These are phyloP conservation scores for Sphenodon punctatus DNA, from an alignment of 2,797 vertebrate genomes.

Conservation along the genomic window DNA sequence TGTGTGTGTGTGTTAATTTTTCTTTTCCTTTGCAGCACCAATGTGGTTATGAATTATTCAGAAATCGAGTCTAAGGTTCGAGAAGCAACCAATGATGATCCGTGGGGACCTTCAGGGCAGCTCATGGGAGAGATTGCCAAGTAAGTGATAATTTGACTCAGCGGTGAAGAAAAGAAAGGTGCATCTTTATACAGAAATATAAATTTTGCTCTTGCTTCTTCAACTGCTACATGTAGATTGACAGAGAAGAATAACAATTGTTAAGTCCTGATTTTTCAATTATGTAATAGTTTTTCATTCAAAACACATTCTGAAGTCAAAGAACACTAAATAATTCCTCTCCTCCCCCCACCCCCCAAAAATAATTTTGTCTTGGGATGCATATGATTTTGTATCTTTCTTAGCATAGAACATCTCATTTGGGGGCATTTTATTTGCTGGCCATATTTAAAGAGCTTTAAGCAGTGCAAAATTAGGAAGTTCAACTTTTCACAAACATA, in stretches of 20 bases:
- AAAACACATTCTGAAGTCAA: no score
- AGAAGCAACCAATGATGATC: slow-evolving; percentile 98
- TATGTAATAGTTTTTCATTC: no score
- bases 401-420: neutral
- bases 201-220: slow-evolving; percentile 58
- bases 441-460: neutral
- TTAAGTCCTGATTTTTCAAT: neutral
- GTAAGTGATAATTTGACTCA: slow-evolving; percentile 87
- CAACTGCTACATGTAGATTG: slow-evolving; percentile 15
- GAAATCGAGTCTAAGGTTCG: slow-evolving; percentile 98
- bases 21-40: slow-evolving; percentile 86
- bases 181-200: slow-evolving; percentile 62
- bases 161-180: slow-evolving; percentile 73
- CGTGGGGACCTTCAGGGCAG: slow-evolving; percentile 98
- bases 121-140: slow-evolving; percentile 96
- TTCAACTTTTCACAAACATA: neutral
- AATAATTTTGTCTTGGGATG: neutral
- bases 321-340: no score
- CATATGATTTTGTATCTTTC: no score
- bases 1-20: slow-evolving; percentile 66
- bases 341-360: no score
- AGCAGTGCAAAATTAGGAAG: neutral
- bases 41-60: slow-evolving; percentile 99
- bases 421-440: neutral
- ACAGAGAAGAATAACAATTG: neutral